Evolutionary conservation across 1,140 invertebrate genomes (phyloP).

Genomic region (Pachypeltis micranthus): DNA sequence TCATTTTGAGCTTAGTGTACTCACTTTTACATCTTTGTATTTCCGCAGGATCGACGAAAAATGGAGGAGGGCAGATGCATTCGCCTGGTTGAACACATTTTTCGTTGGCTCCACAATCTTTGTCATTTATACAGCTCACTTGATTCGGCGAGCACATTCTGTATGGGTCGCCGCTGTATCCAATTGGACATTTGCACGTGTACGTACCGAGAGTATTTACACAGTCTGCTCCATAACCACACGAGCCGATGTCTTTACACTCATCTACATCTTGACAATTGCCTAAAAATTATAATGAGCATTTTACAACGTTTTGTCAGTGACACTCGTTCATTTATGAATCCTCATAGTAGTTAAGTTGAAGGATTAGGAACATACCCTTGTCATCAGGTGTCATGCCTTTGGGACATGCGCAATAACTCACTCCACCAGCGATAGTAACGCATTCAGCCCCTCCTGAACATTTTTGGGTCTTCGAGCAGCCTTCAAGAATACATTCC

Average conservation of each 20-base stretch:
- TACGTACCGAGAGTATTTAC: conserved; percentile 65
- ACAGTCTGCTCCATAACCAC: conserved; percentile 76
- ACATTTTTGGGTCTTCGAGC: conserved; percentile 62
- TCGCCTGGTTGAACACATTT: conserved; percentile 81
- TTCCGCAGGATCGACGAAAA: conserved; percentile 65
- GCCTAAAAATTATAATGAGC: not conserved
- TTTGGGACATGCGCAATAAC: conserved; percentile 77
- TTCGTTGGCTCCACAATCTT: conserved; percentile 73
- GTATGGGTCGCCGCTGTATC: conserved; percentile 49
- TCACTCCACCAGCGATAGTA: conserved; percentile 74
- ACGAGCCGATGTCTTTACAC: conserved; percentile 61
- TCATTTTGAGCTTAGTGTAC: conserved; percentile 20
- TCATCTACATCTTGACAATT: conserved; percentile 57
- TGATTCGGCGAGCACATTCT: conserved; percentile 63
- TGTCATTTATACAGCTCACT: conserved; percentile 64
- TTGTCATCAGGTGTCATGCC: conserved; percentile 59
- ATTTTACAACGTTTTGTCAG: not conserved
- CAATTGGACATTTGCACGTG: conserved; percentile 67
- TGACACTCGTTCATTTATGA: no score
- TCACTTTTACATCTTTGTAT: conserved; percentile 72
- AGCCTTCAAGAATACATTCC: conserved; percentile 71
- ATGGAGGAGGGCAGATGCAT: conserved; percentile 78
- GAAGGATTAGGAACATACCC: conserved; percentile 39
- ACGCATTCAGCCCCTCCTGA: conserved; percentile 75
- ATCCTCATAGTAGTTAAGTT: no score